Percentiles rank a stretch among this genome's conserved stretches.
Conservation (phyloP, 2,797 vertebrate species). For the Serranus cabrilla region DNA sequence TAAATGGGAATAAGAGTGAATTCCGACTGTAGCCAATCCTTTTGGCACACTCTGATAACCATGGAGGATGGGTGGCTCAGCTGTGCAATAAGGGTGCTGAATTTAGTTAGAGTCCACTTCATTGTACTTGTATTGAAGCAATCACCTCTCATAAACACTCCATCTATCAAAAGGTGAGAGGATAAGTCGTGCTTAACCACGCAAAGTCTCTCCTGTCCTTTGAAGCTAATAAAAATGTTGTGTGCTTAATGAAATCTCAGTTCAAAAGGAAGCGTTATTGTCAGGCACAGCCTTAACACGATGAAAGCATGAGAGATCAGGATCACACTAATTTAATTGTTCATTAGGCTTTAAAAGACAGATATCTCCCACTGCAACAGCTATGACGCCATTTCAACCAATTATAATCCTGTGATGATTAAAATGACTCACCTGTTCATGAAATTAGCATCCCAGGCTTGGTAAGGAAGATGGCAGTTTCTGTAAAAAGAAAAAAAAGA, state of each 20-base stretch:
- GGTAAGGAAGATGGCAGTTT: neutral
- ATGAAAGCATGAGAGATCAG: conserved; percentile 13
- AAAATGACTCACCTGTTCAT: neutral
- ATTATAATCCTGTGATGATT: conserved; percentile 4
- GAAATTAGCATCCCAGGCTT: neutral
- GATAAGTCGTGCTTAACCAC: conserved; percentile 24
- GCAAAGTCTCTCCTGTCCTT: conserved; percentile 7
- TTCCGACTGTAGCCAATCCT: conserved; percentile 49
- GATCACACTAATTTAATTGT: conserved; percentile 6
- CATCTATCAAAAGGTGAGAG: conserved; percentile 26
- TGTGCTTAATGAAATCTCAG: neutral
- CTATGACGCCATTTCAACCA: conserved; percentile 9
- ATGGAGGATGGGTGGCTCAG: conserved; percentile 50
- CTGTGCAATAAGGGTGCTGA: conserved; percentile 52
- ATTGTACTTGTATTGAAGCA: conserved; percentile 46
- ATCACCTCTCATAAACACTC: conserved; percentile 41
- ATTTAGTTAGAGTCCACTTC: conserved; percentile 50
- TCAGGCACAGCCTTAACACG: neutral
- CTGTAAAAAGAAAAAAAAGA: neutral
- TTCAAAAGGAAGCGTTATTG: neutral
- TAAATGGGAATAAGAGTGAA: conserved; percentile 49
- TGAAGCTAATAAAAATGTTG: conserved; percentile 5
- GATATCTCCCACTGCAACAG: neutral
- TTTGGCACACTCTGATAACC: conserved; percentile 56
- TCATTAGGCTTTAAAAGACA: conserved; percentile 1